Percentiles rank a stretch among this genome's conserved stretches.
Conservation (phyloP, 2,888 invertebrate species). For the Amiota minor region DNA sequence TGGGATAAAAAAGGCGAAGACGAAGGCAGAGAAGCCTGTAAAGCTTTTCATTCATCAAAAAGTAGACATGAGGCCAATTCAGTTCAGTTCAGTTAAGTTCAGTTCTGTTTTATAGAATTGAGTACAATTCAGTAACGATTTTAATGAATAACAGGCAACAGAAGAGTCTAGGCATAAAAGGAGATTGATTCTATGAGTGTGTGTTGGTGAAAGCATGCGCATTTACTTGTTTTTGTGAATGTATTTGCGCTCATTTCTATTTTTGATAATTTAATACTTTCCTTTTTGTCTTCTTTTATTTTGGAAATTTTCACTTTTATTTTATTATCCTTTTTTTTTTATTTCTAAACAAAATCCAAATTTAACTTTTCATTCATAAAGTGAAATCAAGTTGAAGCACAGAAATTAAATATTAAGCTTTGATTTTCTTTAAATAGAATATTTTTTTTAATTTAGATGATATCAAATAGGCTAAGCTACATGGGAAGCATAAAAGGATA, state of each 20-base stretch:
- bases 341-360: neutral
- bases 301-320: constrained; percentile 55
- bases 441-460: too few relatives aligned
- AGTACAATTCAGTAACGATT: neutral
- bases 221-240: constrained; percentile 47
- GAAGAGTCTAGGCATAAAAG: constrained; percentile 30
- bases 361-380: constrained; percentile 27
- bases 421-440: neutral
- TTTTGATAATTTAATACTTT: constrained; percentile 40
- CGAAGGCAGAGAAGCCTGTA: neutral
- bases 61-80: constrained; percentile 45
- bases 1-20: too few relatives aligned
- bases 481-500: too few relatives aligned
- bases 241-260: constrained; percentile 44
- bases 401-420: neutral
- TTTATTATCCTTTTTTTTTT: constrained; percentile 25
- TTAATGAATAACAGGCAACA: neutral
- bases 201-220: constrained; percentile 20
- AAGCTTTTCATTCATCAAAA: constrained; percentile 71
- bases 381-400: neutral
- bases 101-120: neutral
- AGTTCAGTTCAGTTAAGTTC: neutral
- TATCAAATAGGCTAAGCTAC: too few relatives aligned
- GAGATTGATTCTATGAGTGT: constrained; percentile 13
- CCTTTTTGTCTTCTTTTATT: constrained; percentile 25